Percentiles rank a stretch among this genome's conserved stretches.
These are phyloP conservation scores for Mimas tiliae DNA, from an alignment of 2,888 invertebrate genomes.

Conservation along the genomic window DNA sequence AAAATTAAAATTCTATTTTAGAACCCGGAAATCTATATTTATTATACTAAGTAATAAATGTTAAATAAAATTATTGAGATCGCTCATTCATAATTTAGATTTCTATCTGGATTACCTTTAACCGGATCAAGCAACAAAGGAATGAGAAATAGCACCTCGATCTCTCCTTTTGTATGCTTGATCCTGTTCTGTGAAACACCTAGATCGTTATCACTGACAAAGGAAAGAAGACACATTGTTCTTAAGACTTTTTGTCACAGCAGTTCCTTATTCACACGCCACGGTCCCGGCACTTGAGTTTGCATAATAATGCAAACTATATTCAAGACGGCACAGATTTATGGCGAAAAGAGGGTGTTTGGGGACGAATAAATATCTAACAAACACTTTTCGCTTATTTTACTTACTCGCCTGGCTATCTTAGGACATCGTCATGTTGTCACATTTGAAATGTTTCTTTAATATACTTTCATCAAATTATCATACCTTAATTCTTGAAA, in stretches of 20 bases:
- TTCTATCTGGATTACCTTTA: background rate
- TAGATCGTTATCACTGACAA: conserved; percentile 20
- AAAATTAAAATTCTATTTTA: background rate
- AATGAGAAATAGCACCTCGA: background rate
- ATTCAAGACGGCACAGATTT: conserved; percentile 70
- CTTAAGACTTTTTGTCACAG: conserved; percentile 22
- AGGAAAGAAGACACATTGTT: conserved; percentile 25
- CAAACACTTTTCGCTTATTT: conserved; percentile 50
- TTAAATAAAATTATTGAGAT: too few species aligned
- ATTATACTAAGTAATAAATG: too few species aligned
- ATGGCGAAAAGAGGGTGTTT: conserved; percentile 57
- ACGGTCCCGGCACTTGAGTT: conserved; percentile 61
- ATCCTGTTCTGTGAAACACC: background rate
- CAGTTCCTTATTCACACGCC: conserved; percentile 50
- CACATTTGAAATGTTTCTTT: conserved; percentile 7
- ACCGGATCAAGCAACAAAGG: background rate
- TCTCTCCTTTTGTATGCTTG: background rate
- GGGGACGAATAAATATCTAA: conserved; percentile 65
- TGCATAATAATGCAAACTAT: conserved; percentile 76
- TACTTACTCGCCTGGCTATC: conserved; percentile 24
- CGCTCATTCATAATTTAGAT: too few species aligned
- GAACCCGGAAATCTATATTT: background rate
- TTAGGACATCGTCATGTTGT: conserved; percentile 14
- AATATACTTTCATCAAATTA: too few species aligned
- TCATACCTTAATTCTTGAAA: too few species aligned